A percentile compares a stretch with the other conserved stretches of the same genome.
phyloP scores from a whole-genome alignment of 2,113 vertebrate genomes.

The Andinoacara biseriatus region DNA sequence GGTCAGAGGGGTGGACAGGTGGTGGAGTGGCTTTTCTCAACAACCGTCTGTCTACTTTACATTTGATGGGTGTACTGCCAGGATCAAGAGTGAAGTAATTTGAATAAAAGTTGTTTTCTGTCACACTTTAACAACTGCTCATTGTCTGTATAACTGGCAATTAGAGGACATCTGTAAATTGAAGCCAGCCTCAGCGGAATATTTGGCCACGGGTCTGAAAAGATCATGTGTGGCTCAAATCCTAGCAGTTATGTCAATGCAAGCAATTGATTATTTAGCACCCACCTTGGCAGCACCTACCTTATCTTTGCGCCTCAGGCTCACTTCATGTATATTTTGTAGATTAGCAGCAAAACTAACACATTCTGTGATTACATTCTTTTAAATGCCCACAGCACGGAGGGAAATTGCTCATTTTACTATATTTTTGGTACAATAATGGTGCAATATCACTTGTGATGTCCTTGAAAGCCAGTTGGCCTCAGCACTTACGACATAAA shows the following conservation, averaged over 20 bases:
- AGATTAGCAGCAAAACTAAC: not conserved
- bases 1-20: slow-evolving; percentile 18
- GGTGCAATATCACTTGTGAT: not conserved
- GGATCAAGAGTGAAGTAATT: not conserved
- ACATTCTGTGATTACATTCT: not conserved
- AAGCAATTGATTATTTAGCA: not conserved
- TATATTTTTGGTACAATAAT: not conserved
- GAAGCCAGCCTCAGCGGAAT: not conserved
- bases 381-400: not conserved
- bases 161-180: not conserved
- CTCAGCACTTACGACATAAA: not conserved
- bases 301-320: not conserved
- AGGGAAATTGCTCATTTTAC: not conserved
- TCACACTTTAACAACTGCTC: not conserved
- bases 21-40: not conserved
- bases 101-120: not conserved
- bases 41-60: not conserved
- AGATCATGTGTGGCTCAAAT: not conserved
- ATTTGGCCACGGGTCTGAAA: not conserved
- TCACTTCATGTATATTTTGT: not conserved
- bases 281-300: not conserved
- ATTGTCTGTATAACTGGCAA: not conserved
- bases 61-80: not conserved
- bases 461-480: not conserved
- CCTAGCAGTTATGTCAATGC: not conserved